Base-by-base conservation (phyloP, 2,113 vertebrate genomes). In the Ceratotherium simum region DNA sequence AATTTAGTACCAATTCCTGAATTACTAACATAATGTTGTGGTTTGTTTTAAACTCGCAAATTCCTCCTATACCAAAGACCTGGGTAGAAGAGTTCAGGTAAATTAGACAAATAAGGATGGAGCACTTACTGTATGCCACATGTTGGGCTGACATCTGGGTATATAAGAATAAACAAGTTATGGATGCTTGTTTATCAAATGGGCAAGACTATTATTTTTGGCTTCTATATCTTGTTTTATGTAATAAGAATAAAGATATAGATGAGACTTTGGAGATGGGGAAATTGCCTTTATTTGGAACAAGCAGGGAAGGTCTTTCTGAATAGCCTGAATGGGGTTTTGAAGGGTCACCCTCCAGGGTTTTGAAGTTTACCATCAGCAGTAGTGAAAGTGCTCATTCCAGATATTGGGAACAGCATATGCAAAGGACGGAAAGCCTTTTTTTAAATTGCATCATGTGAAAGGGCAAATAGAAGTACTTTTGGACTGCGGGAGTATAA, bases 221-320 rank as follows among this genome's bases (percentile, higher is more conserved):
- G 23, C 39, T 27, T 56, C 3, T 73, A 72, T 51, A 56, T 80
- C 54, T 95, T 94, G 20, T 79, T 92, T 87, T 51, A 69, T 87
- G 62, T 9, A 84, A 6, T 86, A 88, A 20, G 27, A 76, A 31
- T 82, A 78, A 96, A 95, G 23, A 27, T 95, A 54, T 29, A 58
- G 11, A 42, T 20, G 80, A 95, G 48, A n/a, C 78, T 89, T 78
- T 96, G 62, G 72, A 94, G 39, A 64, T 80, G 27, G 33, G 82
- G 76, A 91, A 85, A 36, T 83, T 42, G 85, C 11, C 62, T 92
- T 56, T 95, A 56, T 97, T 96, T 96, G 58, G 39, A 96, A 89
- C 13, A 92, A 76, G 20, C 3, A 62, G 25, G 54, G 33, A 62
- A 58, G 25, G 21, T 72, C 54, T 85, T 33, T 92, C n/a, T 46